Percentiles rank a stretch among this genome's conserved stretches.
Evolutionary conservation across 2,888 invertebrate species (phyloP).

Genomic region (Fragum fragum): DNA sequence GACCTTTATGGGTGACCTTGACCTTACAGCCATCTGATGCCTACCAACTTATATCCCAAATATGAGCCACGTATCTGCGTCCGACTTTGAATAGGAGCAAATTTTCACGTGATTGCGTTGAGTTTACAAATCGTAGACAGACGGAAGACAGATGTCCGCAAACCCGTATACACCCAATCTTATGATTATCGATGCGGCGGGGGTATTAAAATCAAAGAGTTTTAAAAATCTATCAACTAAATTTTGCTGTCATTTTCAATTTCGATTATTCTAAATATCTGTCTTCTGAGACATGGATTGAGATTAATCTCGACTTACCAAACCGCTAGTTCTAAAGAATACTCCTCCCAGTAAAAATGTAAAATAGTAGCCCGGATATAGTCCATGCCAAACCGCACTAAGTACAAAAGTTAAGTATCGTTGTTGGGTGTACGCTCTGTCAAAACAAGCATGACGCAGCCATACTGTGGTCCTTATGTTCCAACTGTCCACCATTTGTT

Average conservation of each 20-base stretch:
- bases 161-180: no score
- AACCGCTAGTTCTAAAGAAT: conserved; percentile 94
- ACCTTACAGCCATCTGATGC: no score
- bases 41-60: no score
- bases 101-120: no score
- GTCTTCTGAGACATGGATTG: background rate
- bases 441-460: conserved; percentile 96
- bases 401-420: conserved; percentile 87
- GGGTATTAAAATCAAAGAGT: background rate
- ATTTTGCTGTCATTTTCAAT: background rate
- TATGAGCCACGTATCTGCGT: no score
- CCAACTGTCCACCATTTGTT: conserved; percentile 96
- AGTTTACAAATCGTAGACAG: no score
- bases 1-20: no score
- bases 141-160: no score
- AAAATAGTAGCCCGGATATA: conserved; percentile 92
- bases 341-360: conserved; percentile 97
- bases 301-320: conserved; percentile 89
- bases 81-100: no score
- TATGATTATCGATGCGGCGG: background rate
- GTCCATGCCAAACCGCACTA: conserved; percentile 94
- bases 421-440: conserved; percentile 92
- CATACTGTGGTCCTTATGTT: conserved; percentile 98
- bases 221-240: background rate
- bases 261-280: background rate